Evolutionary conservation across 2,797 vertebrate genomes (phyloP).

Genomic region (Chromis chromis): DNA sequence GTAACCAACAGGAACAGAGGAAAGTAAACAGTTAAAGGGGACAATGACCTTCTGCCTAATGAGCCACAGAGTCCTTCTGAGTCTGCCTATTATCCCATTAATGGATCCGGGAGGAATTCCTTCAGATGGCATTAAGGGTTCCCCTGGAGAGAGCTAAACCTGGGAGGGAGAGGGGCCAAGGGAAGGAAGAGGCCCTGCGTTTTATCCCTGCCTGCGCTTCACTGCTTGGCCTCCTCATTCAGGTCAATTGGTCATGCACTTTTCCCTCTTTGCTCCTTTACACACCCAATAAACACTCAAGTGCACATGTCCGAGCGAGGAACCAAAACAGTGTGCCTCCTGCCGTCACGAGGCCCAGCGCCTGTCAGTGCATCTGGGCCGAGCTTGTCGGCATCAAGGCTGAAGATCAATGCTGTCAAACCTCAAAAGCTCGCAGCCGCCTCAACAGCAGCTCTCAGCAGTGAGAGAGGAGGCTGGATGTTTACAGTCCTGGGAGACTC

Average conservation of each 20-base stretch:
- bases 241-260: constrained; percentile 68
- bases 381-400: constrained; percentile 6
- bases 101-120: constrained; percentile 74
- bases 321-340: constrained; percentile 45
- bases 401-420: constrained; percentile 43
- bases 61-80: constrained; percentile 58
- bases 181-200: constrained; percentile 30
- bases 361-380: constrained; percentile 25
- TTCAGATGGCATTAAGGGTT: constrained; percentile 72
- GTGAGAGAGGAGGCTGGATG: neutral
- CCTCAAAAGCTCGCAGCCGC: constrained; percentile 36
- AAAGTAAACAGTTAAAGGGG: constrained; percentile 59
- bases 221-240: constrained; percentile 58
- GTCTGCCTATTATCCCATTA: constrained; percentile 68
- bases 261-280: constrained; percentile 29
- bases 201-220: constrained; percentile 36
- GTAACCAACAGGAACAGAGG: constrained; percentile 26
- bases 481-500: neutral
- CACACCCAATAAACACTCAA: constrained; percentile 34
- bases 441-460: constrained; percentile 7
- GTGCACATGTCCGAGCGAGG: constrained; percentile 14
- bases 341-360: neutral
- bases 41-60: constrained; percentile 70
- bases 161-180: neutral
- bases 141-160: constrained; percentile 59